Evolutionary conservation across 2,113 vertebrate genomes (phyloP), one percentile per base, ranked within the genome.

Genomic region (Desmodus rotundus): DNA sequence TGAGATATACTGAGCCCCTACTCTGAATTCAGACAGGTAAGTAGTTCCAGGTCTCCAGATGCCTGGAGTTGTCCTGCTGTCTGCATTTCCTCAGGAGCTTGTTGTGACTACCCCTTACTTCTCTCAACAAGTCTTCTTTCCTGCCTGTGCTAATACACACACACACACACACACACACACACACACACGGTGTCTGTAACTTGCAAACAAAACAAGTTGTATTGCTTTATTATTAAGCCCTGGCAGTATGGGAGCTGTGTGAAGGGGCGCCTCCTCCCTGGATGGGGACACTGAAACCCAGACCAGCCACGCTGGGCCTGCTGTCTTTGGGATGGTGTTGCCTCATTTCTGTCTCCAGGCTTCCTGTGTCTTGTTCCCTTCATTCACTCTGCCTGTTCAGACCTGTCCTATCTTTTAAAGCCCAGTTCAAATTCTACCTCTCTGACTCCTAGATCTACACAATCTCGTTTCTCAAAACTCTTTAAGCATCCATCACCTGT

Each of bases 21-120:
- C 11, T 81, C 81, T 92, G 81, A 95, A 91, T 95, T 80, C 77
- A 77, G n/a, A 73, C 31, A 70, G 56, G 15, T 70, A 82, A 74
- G 22, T 13, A 36, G 15, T 87, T 94, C 24, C 61, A 80, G 65
- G 16, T 4, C 61, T 31, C 3, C 1, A 70, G 65, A 47, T 68
- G 41, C 10, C 54, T 78, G 28, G 17, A 67, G 31, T 22, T 91
- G 47, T 33, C 47, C 20, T 22, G 28, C 10, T 93, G 7, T 56
- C 43, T 89, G 43, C 4, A 73, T 33, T 31, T 45, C 14, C 33
- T 77, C 22, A 47, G 56, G 82, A 90, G 61, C 31, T 85, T 45
- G 31, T 85, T 45, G 31, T 67, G 65, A 89, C 26, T 68, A 24
- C 20, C 6, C 38, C 43, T 24, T 8, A 61, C 11, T 67, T 16